Conservation (phyloP, 2,113 vertebrate genomes). For the Marmota monax region DNA sequence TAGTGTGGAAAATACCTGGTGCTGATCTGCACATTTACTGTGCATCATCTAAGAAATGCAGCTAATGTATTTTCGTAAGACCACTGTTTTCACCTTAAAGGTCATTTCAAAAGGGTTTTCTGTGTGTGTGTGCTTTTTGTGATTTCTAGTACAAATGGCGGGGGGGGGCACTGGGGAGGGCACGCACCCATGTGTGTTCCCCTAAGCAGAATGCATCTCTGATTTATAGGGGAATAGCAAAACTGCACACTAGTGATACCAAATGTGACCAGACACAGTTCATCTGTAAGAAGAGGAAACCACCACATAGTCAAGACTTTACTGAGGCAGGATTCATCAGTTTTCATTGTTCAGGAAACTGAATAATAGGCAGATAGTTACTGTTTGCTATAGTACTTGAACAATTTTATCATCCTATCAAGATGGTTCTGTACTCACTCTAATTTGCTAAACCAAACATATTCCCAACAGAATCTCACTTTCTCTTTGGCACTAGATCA, state of each 20-base stretch:
- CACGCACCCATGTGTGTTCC: background rate
- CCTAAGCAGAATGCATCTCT: background rate
- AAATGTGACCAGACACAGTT: background rate
- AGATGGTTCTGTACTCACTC: background rate
- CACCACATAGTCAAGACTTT: background rate
- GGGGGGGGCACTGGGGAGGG: background rate
- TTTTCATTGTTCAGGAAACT: background rate
- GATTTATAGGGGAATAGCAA: background rate
- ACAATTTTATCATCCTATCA: background rate
- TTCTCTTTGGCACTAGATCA: background rate
- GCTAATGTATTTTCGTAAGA: background rate
- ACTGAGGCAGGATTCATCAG: background rate
- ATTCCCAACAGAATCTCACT: background rate
- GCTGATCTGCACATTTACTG: background rate
- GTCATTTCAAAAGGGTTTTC: background rate
- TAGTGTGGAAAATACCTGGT: background rate
- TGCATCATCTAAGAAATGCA: background rate
- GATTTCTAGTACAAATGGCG: background rate
- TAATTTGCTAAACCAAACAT: background rate
- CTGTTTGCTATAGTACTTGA: too few relatives aligned
- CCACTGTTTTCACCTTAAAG: background rate
- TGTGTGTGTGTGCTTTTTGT: background rate
- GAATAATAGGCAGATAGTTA: background rate
- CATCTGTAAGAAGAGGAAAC: background rate
- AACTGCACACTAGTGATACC: background rate